Base-by-base conservation (phyloP, 2,113 vertebrate species). In the Acanthisitta chloris region DNA sequence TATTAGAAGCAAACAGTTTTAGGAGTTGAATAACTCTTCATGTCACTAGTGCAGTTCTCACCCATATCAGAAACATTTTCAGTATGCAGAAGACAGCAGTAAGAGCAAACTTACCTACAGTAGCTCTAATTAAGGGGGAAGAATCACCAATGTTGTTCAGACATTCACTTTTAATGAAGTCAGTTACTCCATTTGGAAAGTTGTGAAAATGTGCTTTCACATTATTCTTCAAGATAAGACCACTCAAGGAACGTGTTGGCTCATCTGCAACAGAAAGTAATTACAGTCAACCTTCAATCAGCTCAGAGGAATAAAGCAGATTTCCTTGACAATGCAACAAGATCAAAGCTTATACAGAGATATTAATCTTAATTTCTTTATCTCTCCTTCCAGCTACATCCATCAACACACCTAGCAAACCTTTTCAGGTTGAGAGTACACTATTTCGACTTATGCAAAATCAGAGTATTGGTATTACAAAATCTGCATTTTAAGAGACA, bases 191-290 rank as follows among this genome's bases (percentile, higher is more conserved):
- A 90, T 98, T 99, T 26, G 99, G 99, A 91, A 99, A 99, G 96
- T 98, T 99, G 96, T 99, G 99, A 98, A 99, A 99, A 97, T 99
- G 99, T 73, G 99, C 99, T 97, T 99, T 99, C 78, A 99, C 99
- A 46, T 99, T 99, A 98, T 99, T 99, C 97, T 99, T 99, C 96
- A 99, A 97, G 82, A 99, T 99, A 74, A 99, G 98, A 82, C 99
- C 99, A 90, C 99, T 99, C 94, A 99, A 97, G n/a, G 99, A 99
- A 43, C 99, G 98, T 8, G 99, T 99, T 5, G 99, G 99, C 96
- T 99, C 99, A 97, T 99, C 99, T 99, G 94, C n/a, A 97, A 98
- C 12, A 96, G 69, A 97, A 72, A 81, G 51, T 19, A 78, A 31
- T n/a, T 33, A 77, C 15, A 69, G 4, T 93, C 24, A 96, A 36